phyloP scores from a whole-genome alignment of 2,888 invertebrate genomes.

The Diaperis boleti region DNA sequence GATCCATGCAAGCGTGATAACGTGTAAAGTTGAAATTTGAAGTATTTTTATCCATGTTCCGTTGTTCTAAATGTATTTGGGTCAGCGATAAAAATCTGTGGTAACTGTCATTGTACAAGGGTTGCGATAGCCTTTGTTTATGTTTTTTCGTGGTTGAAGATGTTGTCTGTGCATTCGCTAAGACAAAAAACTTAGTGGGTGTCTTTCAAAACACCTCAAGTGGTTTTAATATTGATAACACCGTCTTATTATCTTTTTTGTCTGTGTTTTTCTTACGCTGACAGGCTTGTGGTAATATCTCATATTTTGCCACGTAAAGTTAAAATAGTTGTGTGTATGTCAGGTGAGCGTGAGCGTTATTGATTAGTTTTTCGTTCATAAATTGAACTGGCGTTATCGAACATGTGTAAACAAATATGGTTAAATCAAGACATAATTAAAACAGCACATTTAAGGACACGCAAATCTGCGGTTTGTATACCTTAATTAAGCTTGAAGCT shows the following conservation, averaged over 20 bases:
- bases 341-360: constrained; percentile 3
- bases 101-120: background rate
- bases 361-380: constrained; percentile 3
- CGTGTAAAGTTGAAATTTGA: background rate
- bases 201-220: background rate
- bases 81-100: background rate
- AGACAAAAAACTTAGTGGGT: too few relatives aligned
- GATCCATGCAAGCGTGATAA: background rate
- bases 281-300: background rate
- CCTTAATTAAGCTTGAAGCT: constrained; percentile 22
- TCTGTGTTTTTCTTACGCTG: background rate
- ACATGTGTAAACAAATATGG: constrained; percentile 22
- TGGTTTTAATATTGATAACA: background rate
- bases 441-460: constrained; percentile 29
- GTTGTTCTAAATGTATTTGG: background rate
- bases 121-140: background rate
- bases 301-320: background rate
- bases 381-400: constrained; percentile 5
- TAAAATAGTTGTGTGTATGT: background rate
- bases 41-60: background rate
- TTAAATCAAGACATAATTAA: constrained; percentile 25
- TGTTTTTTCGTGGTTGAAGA: too few relatives aligned
- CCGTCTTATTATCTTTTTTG: background rate
- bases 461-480: constrained; percentile 26
- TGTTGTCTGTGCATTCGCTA: too few relatives aligned